Percentiles rank a stretch among this genome's conserved stretches.
Conservation (phyloP, 2,113 vertebrate genomes). For the Heloderma charlesbogerti region DNA sequence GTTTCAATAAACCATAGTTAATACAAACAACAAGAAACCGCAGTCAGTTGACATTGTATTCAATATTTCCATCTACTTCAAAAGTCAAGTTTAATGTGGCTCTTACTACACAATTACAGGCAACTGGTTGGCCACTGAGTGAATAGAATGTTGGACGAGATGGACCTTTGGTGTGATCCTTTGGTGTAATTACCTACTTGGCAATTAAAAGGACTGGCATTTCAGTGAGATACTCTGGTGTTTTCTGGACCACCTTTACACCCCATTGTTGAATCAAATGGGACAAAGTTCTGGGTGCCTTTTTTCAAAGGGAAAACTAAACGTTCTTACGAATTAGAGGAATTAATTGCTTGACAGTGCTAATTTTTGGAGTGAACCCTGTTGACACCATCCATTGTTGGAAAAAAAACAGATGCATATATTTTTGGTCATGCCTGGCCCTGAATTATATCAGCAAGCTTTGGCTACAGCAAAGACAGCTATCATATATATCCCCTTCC, state of each 20-base stretch:
- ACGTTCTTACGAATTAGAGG: conserved; percentile 12
- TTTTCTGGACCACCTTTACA: conserved; percentile 43
- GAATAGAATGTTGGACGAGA: too few species aligned
- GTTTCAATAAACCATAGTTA: neutral
- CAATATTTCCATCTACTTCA: conserved; percentile 33
- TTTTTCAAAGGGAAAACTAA: conserved; percentile 34
- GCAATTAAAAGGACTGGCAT: neutral
- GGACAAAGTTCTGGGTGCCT: conserved; percentile 33
- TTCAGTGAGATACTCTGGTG: conserved; percentile 34
- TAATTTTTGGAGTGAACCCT: neutral
- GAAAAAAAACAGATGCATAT: neutral
- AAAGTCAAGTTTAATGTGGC: conserved; percentile 42
- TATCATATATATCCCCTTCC: conserved; percentile 30
- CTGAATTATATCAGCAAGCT: conserved; percentile 30
- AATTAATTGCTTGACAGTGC: neutral
- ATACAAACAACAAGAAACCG: too few species aligned
- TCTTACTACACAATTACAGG: neutral
- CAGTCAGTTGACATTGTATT: too few species aligned
- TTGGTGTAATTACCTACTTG: too few species aligned
- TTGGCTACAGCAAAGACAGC: conserved; percentile 4
- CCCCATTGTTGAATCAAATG: conserved; percentile 17
- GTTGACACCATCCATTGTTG: neutral
- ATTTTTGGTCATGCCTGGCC: neutral
- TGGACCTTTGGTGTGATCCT: too few species aligned
- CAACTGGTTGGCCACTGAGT: too few species aligned